Conservation (phyloP, 2,888 invertebrate genomes). For the Phengaris arion region DNA sequence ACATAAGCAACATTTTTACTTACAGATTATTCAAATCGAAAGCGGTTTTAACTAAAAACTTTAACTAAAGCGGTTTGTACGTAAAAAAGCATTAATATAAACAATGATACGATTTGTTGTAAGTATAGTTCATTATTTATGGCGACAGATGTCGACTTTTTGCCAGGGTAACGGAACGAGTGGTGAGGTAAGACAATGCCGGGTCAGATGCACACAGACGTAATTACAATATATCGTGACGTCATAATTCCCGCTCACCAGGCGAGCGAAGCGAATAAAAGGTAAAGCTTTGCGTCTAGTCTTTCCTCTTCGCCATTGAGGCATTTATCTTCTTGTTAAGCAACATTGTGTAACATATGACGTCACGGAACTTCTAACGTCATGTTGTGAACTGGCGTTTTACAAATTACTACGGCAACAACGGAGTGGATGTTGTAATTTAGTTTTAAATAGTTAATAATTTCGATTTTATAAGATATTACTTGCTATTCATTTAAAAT, state of each 20-base stretch:
- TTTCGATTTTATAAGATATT: too few relatives aligned
- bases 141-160: constrained; percentile 49
- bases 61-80: not conserved
- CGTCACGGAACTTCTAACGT: too few relatives aligned
- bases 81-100: constrained; percentile 5
- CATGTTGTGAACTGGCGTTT: too few relatives aligned
- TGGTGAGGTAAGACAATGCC: constrained; percentile 47
- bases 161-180: constrained; percentile 48
- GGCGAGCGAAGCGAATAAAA: not conserved
- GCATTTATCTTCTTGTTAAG: too few relatives aligned
- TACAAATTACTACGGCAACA: too few relatives aligned
- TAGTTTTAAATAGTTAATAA: too few relatives aligned
- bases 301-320: too few relatives aligned
- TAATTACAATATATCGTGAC: constrained; percentile 30
- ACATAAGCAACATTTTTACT: too few relatives aligned
- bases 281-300: not conserved
- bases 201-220: constrained; percentile 34
- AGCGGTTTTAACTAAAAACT: not conserved
- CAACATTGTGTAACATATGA: too few relatives aligned
- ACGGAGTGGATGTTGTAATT: too few relatives aligned
- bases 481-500: too few relatives aligned
- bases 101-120: constrained; percentile 27
- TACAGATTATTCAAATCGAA: not conserved
- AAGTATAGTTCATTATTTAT: constrained; percentile 31
- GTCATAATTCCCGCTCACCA: not conserved